Evolutionary conservation across 2,888 invertebrate species (phyloP), one percentile per base, ranked within the genome.

Genomic region (Yponomeuta malinellus): DNA sequence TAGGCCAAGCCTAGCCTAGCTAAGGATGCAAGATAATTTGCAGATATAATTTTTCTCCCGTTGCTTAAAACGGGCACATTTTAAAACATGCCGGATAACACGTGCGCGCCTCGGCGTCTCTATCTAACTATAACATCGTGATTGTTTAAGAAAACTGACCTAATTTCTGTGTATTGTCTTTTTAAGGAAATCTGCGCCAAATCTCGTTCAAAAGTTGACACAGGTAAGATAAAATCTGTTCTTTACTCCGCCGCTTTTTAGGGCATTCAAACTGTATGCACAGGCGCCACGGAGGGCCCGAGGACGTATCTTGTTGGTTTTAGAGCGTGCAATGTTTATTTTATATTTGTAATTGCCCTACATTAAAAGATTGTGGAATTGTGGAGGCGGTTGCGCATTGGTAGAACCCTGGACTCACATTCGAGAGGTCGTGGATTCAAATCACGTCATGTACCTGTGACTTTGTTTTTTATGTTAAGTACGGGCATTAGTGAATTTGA

Each of bases 321-420:
- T 10, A 10, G 23, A 52, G 10, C 68, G 12, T 78, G 85, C 86
- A 86, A 89, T 90, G 88, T 89, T 90, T 91, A 88, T 85, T 84
- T 87, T 86, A 90, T 91, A 43, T 89, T 89, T 87, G 90, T 86
- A 90, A 90, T 87, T 86, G 89, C 79, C 86, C 90, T 77, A 86
- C 84, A 87, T 90, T 75, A 72, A 9, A 64, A 64, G 64, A 64
- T 64, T 31, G 31, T 43, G 6, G 43, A 43, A 43, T 1, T 8
- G 0, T 43, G 9, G 43, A 4, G 37, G 37, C 8, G 43, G 43
- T 43, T 8, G 8, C 3, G 9, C 8, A 43, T 43, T 6, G 5
- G 43, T 43, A 43, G 43, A 43, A 43, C 43, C 5, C 8, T 33
- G 8, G 9, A 43, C 9, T 43, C 43, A 43, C 9, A 8, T 43